Evolutionary conservation across 2,888 invertebrate genomes (phyloP), one percentile per base, ranked within the genome.

Genomic region (Philhelius pedissequus): DNA sequence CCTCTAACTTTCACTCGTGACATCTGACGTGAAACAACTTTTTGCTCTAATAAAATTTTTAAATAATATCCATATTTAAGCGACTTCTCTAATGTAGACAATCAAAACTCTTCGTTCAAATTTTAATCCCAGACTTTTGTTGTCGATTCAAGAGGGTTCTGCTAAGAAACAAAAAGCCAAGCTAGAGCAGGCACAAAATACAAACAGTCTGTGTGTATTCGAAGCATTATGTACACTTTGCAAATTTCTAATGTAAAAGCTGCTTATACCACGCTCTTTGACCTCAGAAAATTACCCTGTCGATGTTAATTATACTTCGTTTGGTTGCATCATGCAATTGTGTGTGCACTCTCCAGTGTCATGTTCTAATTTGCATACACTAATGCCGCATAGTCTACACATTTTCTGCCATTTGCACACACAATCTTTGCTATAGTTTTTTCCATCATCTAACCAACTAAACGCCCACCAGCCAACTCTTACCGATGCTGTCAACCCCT

Each of bases 291-390:
- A 83, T 74, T 74, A 83, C 54, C 62, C 70, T 75, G 79, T 70
- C 79, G 69, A 84, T 75, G 74, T 70, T 70, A 74, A 84, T 84
- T 79, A 79, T 79, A 35, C 66, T 68, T 20, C 32, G 35, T 48
- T 66, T 56, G 60, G 52, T 38, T 32, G 45, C 73, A 35, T 76
- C 43, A 22, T 52, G 58, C 18, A 20, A 52, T 43, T 40, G 56
- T 32, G 5, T 48, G 68, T 70, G 52, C 73, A 69, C 58, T 30
- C 45, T 45, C 32, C 52, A 35, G 83, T 74, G 78, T 70, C 79
- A 80, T 71, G 80, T 84, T 76, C 75, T 71, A 75, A 84, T 84
- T 84, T 84, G 80, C 84, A 84, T 84, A 70, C 79, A 69, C 70
- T 69, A 79, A 70, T 76, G 66, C 66, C 48, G 22, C 76, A 81